Conservation (phyloP, 1,140 invertebrate genomes). For the Arctopsyche grandis region DNA sequence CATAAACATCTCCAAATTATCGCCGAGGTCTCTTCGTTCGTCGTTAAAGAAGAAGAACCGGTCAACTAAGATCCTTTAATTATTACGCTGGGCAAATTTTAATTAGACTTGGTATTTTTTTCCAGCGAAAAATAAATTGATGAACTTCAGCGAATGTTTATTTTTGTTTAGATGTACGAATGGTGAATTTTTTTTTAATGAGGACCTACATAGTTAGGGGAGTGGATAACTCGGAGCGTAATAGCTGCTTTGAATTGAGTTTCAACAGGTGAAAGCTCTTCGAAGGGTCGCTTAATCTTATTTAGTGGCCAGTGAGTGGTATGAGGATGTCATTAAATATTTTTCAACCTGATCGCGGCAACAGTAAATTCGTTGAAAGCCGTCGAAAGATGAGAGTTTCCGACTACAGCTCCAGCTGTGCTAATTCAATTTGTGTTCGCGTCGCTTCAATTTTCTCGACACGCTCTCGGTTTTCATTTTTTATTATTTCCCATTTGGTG, state of each 20-base stretch:
- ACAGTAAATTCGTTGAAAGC: neutral
- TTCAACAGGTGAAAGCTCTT: too few species aligned
- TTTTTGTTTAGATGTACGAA: too few species aligned
- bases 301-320: too few species aligned
- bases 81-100: slow-evolving; percentile 7
- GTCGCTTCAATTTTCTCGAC: slow-evolving; percentile 27
- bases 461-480: neutral
- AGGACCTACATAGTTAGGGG: too few species aligned
- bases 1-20: neutral
- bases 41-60: neutral
- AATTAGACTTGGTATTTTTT: slow-evolving; percentile 16
- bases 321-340: too few species aligned
- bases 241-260: too few species aligned
- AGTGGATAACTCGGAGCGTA: too few species aligned
- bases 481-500: neutral
- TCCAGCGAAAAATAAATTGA: neutral
- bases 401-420: neutral
- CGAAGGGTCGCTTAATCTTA: too few species aligned
- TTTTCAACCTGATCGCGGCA: too few species aligned
- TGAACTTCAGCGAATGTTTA: too few species aligned
- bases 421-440: slow-evolving; percentile 37
- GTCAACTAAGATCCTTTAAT: slow-evolving; percentile 4
- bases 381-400: neutral
- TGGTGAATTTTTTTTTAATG: too few species aligned
- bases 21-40: neutral